phyloP scores from a whole-genome alignment of 2,888 invertebrate genomes.

The Eilema caniola region DNA sequence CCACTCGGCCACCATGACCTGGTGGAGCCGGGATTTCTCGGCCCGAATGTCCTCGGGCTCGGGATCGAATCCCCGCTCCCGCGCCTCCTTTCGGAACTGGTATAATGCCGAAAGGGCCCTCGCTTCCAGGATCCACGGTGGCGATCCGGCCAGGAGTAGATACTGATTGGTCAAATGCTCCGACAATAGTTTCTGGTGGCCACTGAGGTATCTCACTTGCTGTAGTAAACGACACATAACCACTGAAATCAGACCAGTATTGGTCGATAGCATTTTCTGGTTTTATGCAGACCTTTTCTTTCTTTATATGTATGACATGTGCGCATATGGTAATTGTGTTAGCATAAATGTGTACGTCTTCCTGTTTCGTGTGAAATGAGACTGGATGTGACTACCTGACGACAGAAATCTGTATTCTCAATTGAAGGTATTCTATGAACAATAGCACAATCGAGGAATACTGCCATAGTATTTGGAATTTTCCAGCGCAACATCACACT shows the following conservation, averaged over 20 bases:
- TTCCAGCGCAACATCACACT: constrained; percentile 75
- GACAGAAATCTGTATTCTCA: constrained; percentile 74
- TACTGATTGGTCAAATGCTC: constrained; percentile 90
- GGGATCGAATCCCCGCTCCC: too few relatives aligned
- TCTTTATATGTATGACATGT: constrained; percentile 91
- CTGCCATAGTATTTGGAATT: constrained; percentile 71
- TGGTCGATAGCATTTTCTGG: constrained; percentile 84
- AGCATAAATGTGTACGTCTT: constrained; percentile 78
- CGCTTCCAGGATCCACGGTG: too few relatives aligned
- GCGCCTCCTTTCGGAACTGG: too few relatives aligned
- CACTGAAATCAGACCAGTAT: constrained; percentile 91
- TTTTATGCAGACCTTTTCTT: constrained; percentile 89
- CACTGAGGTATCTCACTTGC: constrained; percentile 86
- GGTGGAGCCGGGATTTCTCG: too few relatives aligned
- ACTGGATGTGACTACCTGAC: constrained; percentile 71
- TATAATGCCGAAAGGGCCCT: too few relatives aligned
- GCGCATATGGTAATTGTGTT: constrained; percentile 88
- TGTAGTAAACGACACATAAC: constrained; percentile 88
- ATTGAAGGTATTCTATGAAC: constrained; percentile 82
- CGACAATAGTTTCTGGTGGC: constrained; percentile 91
- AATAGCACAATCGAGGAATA: constrained; percentile 71
- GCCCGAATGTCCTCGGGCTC: too few relatives aligned
- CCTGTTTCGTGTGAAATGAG: constrained; percentile 67
- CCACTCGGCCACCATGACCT: too few relatives aligned
- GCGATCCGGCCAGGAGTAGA: too few relatives aligned